Conservation (phyloP, 2,888 invertebrate species). For the Sussaba pulchella region DNA sequence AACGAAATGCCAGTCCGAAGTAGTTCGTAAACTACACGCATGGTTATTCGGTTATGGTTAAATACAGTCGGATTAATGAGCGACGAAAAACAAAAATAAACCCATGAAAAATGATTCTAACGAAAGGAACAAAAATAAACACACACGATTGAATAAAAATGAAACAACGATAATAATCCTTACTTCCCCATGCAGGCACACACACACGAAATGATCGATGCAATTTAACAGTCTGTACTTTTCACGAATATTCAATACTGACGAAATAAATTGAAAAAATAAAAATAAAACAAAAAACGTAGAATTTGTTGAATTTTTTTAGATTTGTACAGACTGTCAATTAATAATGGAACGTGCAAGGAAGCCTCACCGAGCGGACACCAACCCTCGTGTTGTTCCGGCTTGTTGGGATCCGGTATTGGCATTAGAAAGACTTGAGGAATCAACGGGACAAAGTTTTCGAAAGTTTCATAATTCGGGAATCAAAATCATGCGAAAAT, state of each 20-base stretch:
- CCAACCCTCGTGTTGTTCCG: conserved; percentile 96
- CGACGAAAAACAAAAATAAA: conserved; percentile 43
- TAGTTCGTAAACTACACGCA: conserved; percentile 39
- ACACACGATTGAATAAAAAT: conserved; percentile 40
- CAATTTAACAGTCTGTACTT: conserved; percentile 55
- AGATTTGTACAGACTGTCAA: conserved; percentile 72
- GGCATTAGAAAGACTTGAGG: conserved; percentile 87
- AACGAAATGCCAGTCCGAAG: conserved; percentile 39
- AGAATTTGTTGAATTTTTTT: not conserved
- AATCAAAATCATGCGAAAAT: conserved; percentile 53
- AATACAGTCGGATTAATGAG: conserved; percentile 34
- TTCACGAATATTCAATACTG: no score
- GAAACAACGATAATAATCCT: conserved; percentile 45
- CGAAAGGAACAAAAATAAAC: conserved; percentile 29
- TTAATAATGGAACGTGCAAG: conserved; percentile 77
- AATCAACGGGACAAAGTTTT: conserved; percentile 65
- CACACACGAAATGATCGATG: conserved; percentile 52
- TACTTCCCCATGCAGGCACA: conserved; percentile 56
- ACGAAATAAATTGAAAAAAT: no score
- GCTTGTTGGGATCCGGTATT: conserved; percentile 94
- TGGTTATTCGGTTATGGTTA: conserved; percentile 38
- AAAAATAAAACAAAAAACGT: not conserved
- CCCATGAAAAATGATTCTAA: conserved; percentile 52
- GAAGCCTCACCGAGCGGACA: conserved; percentile 92
- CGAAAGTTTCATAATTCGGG: conserved; percentile 32